A percentile compares a stretch with the other conserved stretches of the same genome.
phyloP scores from a whole-genome alignment of 2,888 invertebrate species.

The Timema cristinae region DNA sequence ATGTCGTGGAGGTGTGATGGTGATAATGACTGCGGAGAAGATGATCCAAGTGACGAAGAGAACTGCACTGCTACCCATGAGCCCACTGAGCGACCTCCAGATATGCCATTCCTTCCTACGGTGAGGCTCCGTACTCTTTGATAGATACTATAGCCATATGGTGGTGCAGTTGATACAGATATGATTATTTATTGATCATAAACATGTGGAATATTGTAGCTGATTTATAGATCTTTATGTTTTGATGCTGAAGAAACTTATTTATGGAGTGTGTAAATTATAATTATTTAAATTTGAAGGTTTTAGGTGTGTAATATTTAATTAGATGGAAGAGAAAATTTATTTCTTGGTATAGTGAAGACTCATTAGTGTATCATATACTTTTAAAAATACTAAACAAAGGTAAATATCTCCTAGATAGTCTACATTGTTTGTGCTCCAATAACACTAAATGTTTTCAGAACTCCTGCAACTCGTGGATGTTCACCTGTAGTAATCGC shows the following conservation, averaged over 20 bases:
- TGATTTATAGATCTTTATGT: no score
- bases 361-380: not conserved
- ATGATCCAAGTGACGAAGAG: constrained; percentile 62
- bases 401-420: not conserved
- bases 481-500: constrained; percentile 68
- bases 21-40: constrained; percentile 70
- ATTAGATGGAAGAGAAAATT: not conserved
- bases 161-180: no score
- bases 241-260: no score
- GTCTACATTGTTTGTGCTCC: not conserved
- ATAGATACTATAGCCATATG: no score
- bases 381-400: not conserved
- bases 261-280: no score
- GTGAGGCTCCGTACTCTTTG: constrained; percentile 13
- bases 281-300: not conserved
- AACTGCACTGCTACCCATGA: constrained; percentile 53
- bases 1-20: constrained; percentile 71
- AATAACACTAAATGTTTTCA: not conserved
- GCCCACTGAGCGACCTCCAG: constrained; percentile 35
- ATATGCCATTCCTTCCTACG: constrained; percentile 36
- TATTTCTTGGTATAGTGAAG: not conserved
- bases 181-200: no score
- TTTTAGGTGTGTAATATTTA: not conserved
- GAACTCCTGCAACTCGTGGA: constrained; percentile 50
- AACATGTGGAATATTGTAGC: no score